These are phyloP conservation scores for Penaeus indicus DNA, from an alignment of 1,140 invertebrate species.

Conservation along the genomic window DNA sequence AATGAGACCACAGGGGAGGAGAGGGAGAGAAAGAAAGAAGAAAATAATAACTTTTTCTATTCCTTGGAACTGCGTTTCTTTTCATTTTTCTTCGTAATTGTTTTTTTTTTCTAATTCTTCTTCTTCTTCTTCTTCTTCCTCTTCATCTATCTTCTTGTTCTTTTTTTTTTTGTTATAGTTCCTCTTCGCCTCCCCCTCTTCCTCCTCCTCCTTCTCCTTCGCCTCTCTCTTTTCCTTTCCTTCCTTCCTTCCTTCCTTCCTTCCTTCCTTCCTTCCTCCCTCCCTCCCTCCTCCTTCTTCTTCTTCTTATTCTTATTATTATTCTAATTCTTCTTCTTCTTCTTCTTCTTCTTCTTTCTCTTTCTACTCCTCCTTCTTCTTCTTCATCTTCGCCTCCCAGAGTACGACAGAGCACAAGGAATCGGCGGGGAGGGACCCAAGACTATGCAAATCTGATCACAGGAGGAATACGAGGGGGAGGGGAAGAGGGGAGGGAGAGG, in stretches of 20 bases:
- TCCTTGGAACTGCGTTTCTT: too few relatives aligned
- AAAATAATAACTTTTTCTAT: too few relatives aligned
- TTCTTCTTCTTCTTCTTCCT: not conserved
- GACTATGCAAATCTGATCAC: not conserved
- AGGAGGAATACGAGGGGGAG: not conserved
- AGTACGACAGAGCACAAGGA: not conserved
- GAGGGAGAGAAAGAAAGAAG: too few relatives aligned
- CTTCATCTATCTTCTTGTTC: not conserved
- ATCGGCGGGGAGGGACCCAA: not conserved
- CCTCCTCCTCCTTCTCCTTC: not conserved
- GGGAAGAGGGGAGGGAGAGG: not conserved
- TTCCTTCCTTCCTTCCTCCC: too few relatives aligned
- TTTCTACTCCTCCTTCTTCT: not conserved
- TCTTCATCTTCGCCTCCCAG: not conserved
- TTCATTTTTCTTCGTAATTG: not conserved
- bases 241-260: not conserved
- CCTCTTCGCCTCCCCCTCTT: not conserved
- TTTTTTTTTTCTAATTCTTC: constrained; percentile 4
- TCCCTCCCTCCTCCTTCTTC: too few relatives aligned
- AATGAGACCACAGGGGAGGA: too few relatives aligned
- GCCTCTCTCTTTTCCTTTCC: not conserved
- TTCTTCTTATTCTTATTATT: not conserved
- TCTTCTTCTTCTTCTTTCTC: not conserved
- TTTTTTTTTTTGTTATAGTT: not conserved
- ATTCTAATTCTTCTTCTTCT: too few relatives aligned